Evolutionary conservation across 2,113 vertebrate species (phyloP).

Genomic region (Hyperoodon ampullatus): DNA sequence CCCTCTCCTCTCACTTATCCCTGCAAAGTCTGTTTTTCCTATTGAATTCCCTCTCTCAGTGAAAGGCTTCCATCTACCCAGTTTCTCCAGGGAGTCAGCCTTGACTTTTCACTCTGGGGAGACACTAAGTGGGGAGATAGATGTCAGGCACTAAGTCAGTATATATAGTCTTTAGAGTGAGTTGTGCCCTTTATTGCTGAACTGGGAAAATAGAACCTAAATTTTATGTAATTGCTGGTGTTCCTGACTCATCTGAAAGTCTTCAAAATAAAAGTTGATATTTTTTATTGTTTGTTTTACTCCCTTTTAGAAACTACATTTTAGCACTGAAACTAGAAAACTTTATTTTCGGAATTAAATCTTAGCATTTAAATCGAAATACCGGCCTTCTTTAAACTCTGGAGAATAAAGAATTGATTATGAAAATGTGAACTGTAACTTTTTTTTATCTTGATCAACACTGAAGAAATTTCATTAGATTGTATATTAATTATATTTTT

Average conservation of each 20-base stretch:
- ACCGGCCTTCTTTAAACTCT: neutral
- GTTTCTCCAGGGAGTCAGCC: neutral
- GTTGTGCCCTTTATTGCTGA: neutral
- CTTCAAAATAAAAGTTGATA: neutral
- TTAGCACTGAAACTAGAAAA: constrained; percentile 31
- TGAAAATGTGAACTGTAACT: neutral
- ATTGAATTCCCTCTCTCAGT: neutral
- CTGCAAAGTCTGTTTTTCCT: neutral
- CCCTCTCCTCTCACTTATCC: neutral
- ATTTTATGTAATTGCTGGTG: neutral
- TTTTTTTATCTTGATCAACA: neutral
- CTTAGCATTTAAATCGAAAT: neutral
- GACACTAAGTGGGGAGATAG: neutral
- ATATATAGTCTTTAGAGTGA: neutral
- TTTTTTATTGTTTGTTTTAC: neutral
- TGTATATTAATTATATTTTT: neutral
- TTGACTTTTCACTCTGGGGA: neutral
- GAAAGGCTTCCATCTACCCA: neutral
- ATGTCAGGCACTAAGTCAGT: neutral
- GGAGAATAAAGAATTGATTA: neutral
- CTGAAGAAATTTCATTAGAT: neutral
- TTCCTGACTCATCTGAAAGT: neutral
- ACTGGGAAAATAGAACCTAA: neutral
- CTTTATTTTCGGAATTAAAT: constrained; percentile 22
- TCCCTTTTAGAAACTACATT: constrained; percentile 15